Conservation (phyloP, 2,888 invertebrate genomes). For the Meliscaeva auricollis region DNA sequence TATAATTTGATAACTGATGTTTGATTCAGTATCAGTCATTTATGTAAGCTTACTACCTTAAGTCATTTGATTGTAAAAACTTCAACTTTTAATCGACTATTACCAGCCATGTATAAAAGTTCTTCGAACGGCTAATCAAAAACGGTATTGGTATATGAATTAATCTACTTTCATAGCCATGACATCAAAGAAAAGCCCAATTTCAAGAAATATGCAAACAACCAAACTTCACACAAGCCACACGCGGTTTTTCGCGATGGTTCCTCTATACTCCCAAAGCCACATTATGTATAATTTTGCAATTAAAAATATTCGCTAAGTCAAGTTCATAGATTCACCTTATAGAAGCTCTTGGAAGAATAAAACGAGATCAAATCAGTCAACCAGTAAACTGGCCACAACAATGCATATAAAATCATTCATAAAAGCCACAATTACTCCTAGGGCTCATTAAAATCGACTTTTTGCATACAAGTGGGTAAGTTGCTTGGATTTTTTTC, state of each 20-base stretch:
- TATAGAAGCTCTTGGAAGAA: conserved; percentile 15
- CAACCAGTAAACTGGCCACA: conserved; percentile 71
- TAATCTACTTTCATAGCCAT: conserved; percentile 15
- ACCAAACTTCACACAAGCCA: neutral
- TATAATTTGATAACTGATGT: too few species aligned
- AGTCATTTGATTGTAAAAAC: too few species aligned
- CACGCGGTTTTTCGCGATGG: conserved; percentile 20
- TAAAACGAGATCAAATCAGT: conserved; percentile 68
- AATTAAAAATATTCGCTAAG: conserved; percentile 50
- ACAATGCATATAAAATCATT: conserved; percentile 71
- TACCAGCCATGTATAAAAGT: too few species aligned
- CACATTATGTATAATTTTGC: conserved; percentile 31
- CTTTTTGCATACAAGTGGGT: neutral
- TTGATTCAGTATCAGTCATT: too few species aligned
- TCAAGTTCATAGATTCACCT: conserved; percentile 69
- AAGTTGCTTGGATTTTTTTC: neutral
- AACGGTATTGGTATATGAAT: neutral
- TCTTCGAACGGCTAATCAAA: neutral
- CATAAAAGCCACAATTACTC: conserved; percentile 68
- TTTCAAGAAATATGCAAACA: conserved; percentile 6
- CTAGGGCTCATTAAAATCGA: conserved; percentile 62
- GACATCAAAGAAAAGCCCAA: conserved; percentile 29
- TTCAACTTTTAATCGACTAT: too few species aligned
- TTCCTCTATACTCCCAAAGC: neutral
- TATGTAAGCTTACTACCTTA: too few species aligned